phyloP scores from a whole-genome alignment of 2,797 vertebrate species.

The Bucorvus abyssinicus region DNA sequence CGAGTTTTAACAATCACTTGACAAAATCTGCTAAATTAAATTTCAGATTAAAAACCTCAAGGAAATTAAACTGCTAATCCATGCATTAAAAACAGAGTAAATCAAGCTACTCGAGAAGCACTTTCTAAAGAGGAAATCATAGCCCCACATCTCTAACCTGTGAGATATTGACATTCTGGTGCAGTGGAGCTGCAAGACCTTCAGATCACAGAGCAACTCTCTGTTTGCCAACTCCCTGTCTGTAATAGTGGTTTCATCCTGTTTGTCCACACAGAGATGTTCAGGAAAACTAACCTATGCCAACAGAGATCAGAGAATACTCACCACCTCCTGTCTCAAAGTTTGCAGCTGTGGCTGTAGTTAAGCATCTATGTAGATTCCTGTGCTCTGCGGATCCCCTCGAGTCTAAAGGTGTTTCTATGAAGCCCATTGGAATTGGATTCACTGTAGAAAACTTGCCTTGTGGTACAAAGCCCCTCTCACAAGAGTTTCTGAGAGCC shows the following conservation, averaged over 20 bases:
- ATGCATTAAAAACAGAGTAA: neutral
- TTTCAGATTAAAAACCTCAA: neutral
- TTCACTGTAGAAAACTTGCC: neutral
- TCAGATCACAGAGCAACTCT: neutral
- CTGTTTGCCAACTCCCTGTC: neutral
- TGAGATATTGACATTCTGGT: neutral
- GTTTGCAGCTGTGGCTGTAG: neutral
- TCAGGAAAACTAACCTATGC: neutral
- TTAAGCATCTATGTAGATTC: fast-evolving
- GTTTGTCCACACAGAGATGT: neutral
- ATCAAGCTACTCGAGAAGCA: neutral
- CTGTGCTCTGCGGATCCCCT: neutral
- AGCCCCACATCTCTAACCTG: neutral
- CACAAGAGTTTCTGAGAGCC: neutral
- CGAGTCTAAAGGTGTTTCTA: neutral
- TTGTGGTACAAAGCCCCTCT: neutral
- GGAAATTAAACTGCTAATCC: neutral
- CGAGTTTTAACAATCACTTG: neutral
- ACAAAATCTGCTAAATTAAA: slow-evolving; percentile 19
- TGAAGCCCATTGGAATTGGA: neutral
- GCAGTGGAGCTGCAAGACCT: neutral
- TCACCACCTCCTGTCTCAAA: neutral
- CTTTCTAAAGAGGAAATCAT: neutral
- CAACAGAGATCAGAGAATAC: neutral
- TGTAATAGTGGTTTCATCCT: neutral